Evolutionary conservation across 1,140 invertebrate species (phyloP), one percentile per base, ranked within the genome.

Genomic region (Lepidurus couesii): DNA sequence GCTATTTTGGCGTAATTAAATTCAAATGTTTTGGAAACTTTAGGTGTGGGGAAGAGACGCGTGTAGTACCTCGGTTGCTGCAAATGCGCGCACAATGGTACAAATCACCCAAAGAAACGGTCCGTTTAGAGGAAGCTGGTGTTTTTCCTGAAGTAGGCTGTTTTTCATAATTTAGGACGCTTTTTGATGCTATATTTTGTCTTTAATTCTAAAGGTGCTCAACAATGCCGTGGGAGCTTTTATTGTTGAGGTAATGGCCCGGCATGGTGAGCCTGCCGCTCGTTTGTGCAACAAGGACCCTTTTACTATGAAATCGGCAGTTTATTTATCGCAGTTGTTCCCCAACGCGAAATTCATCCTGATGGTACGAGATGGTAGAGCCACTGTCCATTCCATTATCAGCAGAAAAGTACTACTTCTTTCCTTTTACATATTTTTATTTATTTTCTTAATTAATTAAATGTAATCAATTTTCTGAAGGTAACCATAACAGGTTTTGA

Each of bases 401-500:
- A 94, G 94, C n/a, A 89, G 97, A 83, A 95, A 96, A 89, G 93
- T 92, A 84, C 44, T 80, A 13, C 34, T 73, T 13, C 53, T 79
- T 78, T 44, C 7, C 26, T 42, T 26, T 42, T 75, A n/a, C 43
- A 0, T 42, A 44, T 13, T 26, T 80, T 77, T 81, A 24, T 24
- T 26, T 8, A 75, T 21, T 65, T 81, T 7, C 76, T 75, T 77
- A 74, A 4, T 34, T 34, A 34, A 34, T 34, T 34, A 34, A 34
- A 34, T 34, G 34, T 34, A 34, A 34, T n/a, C 34, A 82, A 13
- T 65, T 80, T 75, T 81, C 83, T 83, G 47, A 84, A 93, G 92
- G 94, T 99, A 76, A 98, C 97, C 75, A 98, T 99, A 83, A 97
- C 96, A 24, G 98, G 98, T 2, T 99, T 99, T 87, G 95, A 99